Evolutionary conservation across 1,140 invertebrate genomes (phyloP).

Genomic region (Drosophila cardini): DNA sequence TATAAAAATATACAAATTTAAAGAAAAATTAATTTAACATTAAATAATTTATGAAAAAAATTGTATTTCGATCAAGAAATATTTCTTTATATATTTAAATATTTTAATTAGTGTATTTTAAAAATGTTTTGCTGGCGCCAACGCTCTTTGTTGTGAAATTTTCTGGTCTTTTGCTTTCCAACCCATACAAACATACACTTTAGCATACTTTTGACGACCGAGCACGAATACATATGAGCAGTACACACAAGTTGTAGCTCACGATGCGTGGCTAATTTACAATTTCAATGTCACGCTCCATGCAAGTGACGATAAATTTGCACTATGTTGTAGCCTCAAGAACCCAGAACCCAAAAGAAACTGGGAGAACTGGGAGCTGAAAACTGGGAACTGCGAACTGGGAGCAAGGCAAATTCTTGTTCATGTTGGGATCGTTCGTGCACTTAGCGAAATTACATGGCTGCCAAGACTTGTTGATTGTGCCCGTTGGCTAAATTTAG

Average conservation of each 20-base stretch:
- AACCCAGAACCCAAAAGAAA: constrained; percentile 3
- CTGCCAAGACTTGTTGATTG: constrained; percentile 77
- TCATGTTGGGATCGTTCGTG: constrained; percentile 51
- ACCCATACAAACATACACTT: constrained; percentile 4
- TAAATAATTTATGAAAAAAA: too few species aligned
- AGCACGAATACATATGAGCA: neutral
- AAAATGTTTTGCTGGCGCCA: constrained; percentile 26
- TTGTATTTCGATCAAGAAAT: too few species aligned
- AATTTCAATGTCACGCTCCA: constrained; percentile 83
- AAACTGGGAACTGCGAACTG: constrained; percentile 13
- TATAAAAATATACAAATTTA: too few species aligned
- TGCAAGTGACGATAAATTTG: constrained; percentile 84
- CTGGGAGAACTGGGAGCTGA: constrained; percentile 4
- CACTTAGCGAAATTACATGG: constrained; percentile 78
- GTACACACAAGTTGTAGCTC: constrained; percentile 11
- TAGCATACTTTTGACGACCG: constrained; percentile 13
- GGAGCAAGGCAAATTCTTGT: constrained; percentile 20
- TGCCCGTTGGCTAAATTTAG: constrained; percentile 73
- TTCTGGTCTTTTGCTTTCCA: constrained; percentile 21
- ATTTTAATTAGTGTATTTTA: neutral
- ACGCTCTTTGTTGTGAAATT: neutral
- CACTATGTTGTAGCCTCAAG: constrained; percentile 52
- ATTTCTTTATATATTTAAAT: neutral
- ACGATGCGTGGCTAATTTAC: constrained; percentile 74
- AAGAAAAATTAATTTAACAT: too few species aligned